Evolutionary conservation across 2,113 vertebrate species (phyloP), one percentile per base, ranked within the genome.

Genomic region (Ophiodon elongatus): DNA sequence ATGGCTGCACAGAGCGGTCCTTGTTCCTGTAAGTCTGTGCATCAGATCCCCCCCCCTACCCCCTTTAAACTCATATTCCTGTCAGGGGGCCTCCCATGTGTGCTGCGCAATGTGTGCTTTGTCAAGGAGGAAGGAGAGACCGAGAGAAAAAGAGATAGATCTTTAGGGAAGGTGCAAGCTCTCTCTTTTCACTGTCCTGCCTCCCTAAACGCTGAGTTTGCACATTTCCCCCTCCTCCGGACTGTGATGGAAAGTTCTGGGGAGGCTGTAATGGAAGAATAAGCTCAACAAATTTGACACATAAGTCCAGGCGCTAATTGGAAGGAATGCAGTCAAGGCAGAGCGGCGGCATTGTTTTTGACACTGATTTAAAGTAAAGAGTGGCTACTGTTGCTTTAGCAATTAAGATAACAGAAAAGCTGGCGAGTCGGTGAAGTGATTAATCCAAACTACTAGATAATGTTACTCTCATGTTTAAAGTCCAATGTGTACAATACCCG

Each of bases 1-100:
- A 75, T 23, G 59, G 45, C 87, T 71, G 63, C 80, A 93, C 92
- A 94, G 91, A 92, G 89, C 72, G 25, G 73, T 60, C 89, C 88
- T 92, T 95, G 91, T 93, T 93, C 82, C 88, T 85, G 63, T 59
- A 85, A 92, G 60, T 84, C 73, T 85, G 64, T 86, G 82, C 90
- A 89, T 91, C 89, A 89, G 84, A 90, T 74, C 31, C 2, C 64
- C 39, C 41, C 56, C 10, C n/a, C 27, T 2, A 50, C 39, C 25
- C 45, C 19, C 59, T 72, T 82, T 70, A 79, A 88, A 88, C 73
- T 87, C 88, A 80, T 89, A 93, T 92, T 93, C 87, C 90, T 93
- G 88, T 89, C 85, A 90, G 84, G 86, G 67, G 90, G 84, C 91
- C 91, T 93, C 91, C 83, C 85, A 77, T 84, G 78, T 89, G 80